Evolutionary conservation across 1,140 invertebrate genomes (phyloP), one percentile per base, ranked within the genome.

Genomic region (Drosophila yakuba): DNA sequence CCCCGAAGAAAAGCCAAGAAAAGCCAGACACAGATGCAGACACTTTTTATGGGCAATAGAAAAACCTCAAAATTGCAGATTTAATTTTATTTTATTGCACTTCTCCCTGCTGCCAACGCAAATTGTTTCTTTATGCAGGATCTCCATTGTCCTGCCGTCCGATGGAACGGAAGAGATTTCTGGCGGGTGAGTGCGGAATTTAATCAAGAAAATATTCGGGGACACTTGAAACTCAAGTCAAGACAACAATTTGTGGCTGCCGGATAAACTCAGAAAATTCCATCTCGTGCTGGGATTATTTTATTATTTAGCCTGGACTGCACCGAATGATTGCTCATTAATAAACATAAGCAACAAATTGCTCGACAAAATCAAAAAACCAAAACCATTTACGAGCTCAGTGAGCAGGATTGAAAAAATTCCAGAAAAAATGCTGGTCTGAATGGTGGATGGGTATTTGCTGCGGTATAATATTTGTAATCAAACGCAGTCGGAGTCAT

Each of bases 21-120:
- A 38, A 47, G 68, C 69, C 69, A 55, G 56, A 56, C 59, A 32
- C 62, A 78, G 74, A 74, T 84, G 74, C 84, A 89, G 84, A 89
- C 84, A 74, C 85, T 90, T 89, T 88, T 89, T 89, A 90, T 84
- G 85, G 72, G 71, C 56, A 14, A 72, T 47, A 80, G 52, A 78
- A 60, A 73, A 80, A 89, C 80, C 85, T 84, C 80, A 90, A 89
- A 89, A 89, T 89, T 90, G 85, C 84, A 90, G 85, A 89, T 89
- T 89, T 89, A 80, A 89, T 89, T 89, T 89, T 90, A 89, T 89
- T 89, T 89, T 83, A 88, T 88, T 88, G 83, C 84, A 83, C 63
- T 64, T 75, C 47, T 54, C 59, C 44, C 43, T 50, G 59, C 8
- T 66, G 72, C 48, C 61, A 68, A 41, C 12, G 85, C 61, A 89